phyloP scores from a whole-genome alignment of 1,140 invertebrate species.

The Dendrolimus kikuchii region DNA sequence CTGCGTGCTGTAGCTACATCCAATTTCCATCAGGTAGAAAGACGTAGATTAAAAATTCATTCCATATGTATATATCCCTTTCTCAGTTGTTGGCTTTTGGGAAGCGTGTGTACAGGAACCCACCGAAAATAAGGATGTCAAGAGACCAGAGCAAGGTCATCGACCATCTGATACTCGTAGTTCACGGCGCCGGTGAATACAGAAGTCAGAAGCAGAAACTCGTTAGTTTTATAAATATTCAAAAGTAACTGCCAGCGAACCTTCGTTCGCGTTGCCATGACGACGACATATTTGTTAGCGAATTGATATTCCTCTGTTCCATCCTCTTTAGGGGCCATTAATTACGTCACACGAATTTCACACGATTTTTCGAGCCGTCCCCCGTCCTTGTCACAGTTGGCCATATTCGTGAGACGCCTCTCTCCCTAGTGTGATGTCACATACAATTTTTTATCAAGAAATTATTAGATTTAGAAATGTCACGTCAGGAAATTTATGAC shows the following conservation, averaged over 20 bases:
- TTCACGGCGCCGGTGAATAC: constrained; percentile 62
- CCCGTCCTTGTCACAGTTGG: too few relatives aligned
- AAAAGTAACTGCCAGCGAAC: too few relatives aligned
- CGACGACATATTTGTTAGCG: neutral
- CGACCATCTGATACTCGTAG: constrained; percentile 60
- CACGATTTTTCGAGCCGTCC: too few relatives aligned
- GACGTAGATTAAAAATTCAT: neutral
- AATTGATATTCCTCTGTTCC: neutral
- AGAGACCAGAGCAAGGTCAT: constrained; percentile 30
- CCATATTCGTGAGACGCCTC: too few relatives aligned
- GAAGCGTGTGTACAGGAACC: constrained; percentile 54
- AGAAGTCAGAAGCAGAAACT: constrained; percentile 33
- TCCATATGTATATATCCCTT: constrained; percentile 6
- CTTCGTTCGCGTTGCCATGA: neutral
- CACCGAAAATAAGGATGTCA: constrained; percentile 31
- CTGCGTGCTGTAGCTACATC: too few relatives aligned
- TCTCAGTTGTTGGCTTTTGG: constrained; percentile 41
- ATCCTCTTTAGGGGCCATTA: too few relatives aligned
- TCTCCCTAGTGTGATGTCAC: too few relatives aligned
- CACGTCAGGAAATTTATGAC: too few relatives aligned
- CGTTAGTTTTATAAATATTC: constrained; percentile 26
- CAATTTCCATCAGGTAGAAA: too few relatives aligned
- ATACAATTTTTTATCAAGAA: too few relatives aligned
- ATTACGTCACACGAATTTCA: neutral
- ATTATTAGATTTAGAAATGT: too few relatives aligned